Percentiles rank a stretch among this genome's conserved stretches.
phyloP scores from a whole-genome alignment of 2,888 invertebrate genomes.

The Ptychoptera albimana region DNA sequence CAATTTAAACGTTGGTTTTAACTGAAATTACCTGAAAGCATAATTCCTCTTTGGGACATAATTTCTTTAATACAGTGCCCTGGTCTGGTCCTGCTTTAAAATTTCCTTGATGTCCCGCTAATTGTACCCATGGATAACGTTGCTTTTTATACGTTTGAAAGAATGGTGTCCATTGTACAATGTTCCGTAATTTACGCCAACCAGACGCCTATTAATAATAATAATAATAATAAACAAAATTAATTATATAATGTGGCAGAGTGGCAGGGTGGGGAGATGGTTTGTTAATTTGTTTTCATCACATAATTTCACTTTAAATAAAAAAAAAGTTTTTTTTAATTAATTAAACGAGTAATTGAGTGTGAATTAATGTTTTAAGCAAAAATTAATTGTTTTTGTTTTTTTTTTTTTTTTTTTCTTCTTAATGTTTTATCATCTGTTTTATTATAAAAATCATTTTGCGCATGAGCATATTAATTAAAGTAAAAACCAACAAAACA shows the following conservation, averaged over 20 bases:
- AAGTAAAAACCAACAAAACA: too few relatives aligned
- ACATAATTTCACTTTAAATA: background rate
- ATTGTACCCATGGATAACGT: constrained; percentile 90
- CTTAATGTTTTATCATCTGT: too few relatives aligned
- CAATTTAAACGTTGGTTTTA: background rate
- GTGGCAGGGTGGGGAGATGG: constrained; percentile 2
- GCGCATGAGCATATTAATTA: too few relatives aligned
- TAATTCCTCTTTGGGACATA: constrained; percentile 74
- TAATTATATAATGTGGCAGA: constrained; percentile 1
- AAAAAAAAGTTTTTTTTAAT: background rate
- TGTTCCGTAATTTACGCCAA: constrained; percentile 86
- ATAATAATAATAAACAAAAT: constrained; percentile 10
- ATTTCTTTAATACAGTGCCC: constrained; percentile 86
- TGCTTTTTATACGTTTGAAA: constrained; percentile 94
- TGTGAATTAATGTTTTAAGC: background rate
- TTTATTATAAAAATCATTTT: too few relatives aligned
- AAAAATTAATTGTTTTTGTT: too few relatives aligned
- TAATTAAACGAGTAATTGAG: background rate
- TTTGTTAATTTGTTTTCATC: constrained; percentile 4
- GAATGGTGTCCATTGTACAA: constrained; percentile 94
- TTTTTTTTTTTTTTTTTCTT: too few relatives aligned
- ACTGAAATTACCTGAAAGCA: constrained; percentile 60
- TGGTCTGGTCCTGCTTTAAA: constrained; percentile 87
- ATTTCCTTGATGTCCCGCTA: constrained; percentile 91
- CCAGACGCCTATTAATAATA: constrained; percentile 62